Conservation (phyloP, 1,140 invertebrate species). For the Condylostylus longicornis region DNA sequence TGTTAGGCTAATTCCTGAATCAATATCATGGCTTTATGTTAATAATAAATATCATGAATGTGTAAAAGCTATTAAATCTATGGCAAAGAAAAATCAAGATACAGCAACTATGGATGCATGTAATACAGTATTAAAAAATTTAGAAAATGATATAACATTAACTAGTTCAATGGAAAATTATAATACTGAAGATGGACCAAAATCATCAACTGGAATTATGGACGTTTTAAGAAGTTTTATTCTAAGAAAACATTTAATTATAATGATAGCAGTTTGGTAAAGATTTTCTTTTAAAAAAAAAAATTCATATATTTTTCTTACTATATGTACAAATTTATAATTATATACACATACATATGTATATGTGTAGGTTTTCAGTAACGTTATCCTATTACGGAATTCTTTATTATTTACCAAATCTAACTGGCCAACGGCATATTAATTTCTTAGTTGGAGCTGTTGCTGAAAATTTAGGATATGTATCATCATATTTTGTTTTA, state of each 20-base stretch:
- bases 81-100: no score
- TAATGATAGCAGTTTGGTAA: slow-evolving; percentile 1
- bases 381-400: neutral
- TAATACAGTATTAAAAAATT: no score
- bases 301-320: no score
- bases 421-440: neutral
- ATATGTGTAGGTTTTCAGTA: neutral
- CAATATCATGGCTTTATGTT: slow-evolving; percentile 3
- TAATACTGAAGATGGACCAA: no score
- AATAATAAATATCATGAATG: neutral
- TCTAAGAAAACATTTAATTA: slow-evolving; percentile 2
- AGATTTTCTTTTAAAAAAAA: no score
- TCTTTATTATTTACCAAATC: neutral
- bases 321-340: no score
- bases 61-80: no score
- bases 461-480: neutral
- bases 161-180: no score
- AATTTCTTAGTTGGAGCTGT: neutral
- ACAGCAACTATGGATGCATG: no score
- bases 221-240: neutral
- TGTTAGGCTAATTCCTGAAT: slow-evolving; percentile 3
- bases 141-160: no score
- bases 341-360: no score
- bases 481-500: neutral
- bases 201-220: no score